Conservation (phyloP, 2,113 vertebrate species). For the Plectropomus leopardus region DNA sequence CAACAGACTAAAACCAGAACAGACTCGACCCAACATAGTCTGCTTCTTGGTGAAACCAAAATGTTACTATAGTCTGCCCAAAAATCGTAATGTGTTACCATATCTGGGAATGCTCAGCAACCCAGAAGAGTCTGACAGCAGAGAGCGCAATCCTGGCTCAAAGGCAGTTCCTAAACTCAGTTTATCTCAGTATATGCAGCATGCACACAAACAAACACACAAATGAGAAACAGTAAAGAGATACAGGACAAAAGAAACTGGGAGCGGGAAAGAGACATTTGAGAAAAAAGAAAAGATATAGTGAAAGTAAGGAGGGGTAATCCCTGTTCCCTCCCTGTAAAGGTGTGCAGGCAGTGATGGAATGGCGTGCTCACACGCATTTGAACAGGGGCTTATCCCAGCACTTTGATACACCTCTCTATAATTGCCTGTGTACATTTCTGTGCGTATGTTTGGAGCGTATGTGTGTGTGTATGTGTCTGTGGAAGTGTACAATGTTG, state of each 20-base stretch:
- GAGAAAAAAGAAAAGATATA: conserved; percentile 25
- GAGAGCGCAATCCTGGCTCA: neutral
- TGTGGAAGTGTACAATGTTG: conserved; percentile 72
- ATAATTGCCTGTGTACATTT: conserved; percentile 78
- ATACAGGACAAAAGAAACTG: conserved; percentile 22
- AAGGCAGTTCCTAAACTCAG: neutral
- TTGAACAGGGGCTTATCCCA: conserved; percentile 66
- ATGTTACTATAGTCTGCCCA: neutral
- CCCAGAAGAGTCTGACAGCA: conserved; percentile 5
- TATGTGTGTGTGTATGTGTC: conserved; percentile 51
- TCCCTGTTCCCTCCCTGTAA: conserved; percentile 49
- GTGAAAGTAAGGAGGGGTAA: conserved; percentile 66
- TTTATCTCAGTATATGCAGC: neutral
- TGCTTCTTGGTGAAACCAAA: neutral
- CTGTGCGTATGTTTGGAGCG: conserved; percentile 49
- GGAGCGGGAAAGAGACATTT: conserved; percentile 23
- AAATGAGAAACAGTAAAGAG: conserved; percentile 37
- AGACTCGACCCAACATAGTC: neutral
- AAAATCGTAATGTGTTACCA: neutral
- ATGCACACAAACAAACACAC: neutral
- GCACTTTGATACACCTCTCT: conserved; percentile 82
- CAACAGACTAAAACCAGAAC: neutral
- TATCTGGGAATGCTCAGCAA: conserved; percentile 8
- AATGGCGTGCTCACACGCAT: conserved; percentile 69
- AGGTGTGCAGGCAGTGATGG: conserved; percentile 45